phyloP scores from a whole-genome alignment of 2,113 vertebrate genomes.

The Acrocephalus arundinaceus region DNA sequence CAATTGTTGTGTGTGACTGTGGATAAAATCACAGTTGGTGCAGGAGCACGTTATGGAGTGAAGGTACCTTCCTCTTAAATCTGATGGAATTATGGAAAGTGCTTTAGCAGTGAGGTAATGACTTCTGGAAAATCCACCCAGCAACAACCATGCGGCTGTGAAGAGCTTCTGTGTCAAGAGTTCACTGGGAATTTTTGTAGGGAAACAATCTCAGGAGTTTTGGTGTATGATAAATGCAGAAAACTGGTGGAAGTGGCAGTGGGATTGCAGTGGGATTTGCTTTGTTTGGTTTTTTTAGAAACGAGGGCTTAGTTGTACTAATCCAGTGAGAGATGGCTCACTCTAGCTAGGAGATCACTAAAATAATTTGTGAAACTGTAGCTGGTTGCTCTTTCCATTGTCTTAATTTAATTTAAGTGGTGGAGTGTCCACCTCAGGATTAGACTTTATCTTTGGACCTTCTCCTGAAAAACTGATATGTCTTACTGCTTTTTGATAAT shows the following conservation, averaged over 20 bases:
- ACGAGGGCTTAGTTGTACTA: background rate
- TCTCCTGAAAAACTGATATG: background rate
- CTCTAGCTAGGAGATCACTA: background rate
- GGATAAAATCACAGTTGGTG: background rate
- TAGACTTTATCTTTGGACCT: background rate
- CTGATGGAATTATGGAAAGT: background rate
- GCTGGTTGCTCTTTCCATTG: background rate
- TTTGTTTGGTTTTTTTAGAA: background rate
- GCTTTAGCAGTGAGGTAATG: background rate
- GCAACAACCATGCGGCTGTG: background rate
- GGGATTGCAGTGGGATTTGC: background rate
- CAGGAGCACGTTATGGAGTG: background rate
- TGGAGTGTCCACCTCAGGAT: background rate
- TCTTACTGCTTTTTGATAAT: slow-evolving; percentile 6
- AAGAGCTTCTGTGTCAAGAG: background rate
- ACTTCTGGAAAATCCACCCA: background rate
- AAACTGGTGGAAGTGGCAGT: background rate
- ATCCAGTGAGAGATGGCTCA: background rate
- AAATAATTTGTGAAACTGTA: background rate
- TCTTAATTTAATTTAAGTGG: background rate
- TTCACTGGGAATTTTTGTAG: background rate
- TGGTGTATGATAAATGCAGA: background rate
- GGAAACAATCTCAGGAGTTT: background rate
- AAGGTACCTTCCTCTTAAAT: slow-evolving; percentile 7
- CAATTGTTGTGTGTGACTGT: background rate